Conservation (phyloP, 2,113 vertebrate species). For the Laticauda laticaudata region DNA sequence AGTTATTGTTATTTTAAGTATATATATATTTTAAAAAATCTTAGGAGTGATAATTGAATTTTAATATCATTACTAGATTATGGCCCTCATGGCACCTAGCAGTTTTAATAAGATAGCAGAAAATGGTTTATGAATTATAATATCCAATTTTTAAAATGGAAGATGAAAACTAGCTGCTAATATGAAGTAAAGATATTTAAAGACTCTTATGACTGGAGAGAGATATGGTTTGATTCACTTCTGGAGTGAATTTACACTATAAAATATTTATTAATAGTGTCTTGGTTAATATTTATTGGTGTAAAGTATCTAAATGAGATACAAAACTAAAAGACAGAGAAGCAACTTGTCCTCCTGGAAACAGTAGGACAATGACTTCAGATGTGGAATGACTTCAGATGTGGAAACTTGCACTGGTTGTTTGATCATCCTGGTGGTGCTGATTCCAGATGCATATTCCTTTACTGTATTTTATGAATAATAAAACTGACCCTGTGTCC, state of each 20-base stretch:
- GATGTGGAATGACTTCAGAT: background rate
- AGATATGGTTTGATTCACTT: background rate
- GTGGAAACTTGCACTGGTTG: background rate
- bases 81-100: conserved; percentile 17
- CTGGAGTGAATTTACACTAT: conserved; percentile 11
- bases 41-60: conserved; percentile 8
- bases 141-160: conserved; percentile 14
- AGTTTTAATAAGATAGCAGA: conserved; percentile 18
- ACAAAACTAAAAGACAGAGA: background rate
- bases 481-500: background rate
- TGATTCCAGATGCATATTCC: background rate
- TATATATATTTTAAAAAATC: background rate
- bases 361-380: background rate
- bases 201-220: background rate
- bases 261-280: background rate
- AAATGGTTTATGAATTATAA: conserved; percentile 9
- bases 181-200: background rate
- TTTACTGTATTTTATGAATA: background rate
- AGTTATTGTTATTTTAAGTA: conserved; percentile 5
- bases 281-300: background rate
- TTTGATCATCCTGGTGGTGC: background rate
- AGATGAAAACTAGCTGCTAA: background rate
- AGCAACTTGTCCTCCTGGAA: background rate
- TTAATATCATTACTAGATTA: conserved; percentile 1
- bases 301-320: background rate